Base-by-base conservation (phyloP, 2,797 vertebrate species). In the Labroides dimidiatus region DNA sequence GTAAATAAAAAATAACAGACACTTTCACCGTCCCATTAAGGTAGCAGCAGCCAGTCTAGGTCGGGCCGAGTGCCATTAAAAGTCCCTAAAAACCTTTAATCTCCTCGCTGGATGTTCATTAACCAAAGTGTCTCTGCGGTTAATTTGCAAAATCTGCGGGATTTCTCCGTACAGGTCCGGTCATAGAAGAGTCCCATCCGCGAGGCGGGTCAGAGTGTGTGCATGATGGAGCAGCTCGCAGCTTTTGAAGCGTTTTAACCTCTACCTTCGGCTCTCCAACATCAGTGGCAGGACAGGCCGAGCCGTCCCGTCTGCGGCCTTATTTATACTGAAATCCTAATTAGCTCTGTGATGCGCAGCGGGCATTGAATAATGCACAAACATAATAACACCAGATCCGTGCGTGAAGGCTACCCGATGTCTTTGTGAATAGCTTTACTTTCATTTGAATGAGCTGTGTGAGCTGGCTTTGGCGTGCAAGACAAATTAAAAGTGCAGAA, bases 221-320 rank as follows among this genome's bases (percentile, higher is more conserved):
- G 63, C 78, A 84, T 75, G 60, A 2, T 51, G 62, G 61, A 54
- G 67, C 49, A 63, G 66, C 57, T 15, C 12, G 69, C 39, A 53
- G 69, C 24, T 47, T 12, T 10, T 16, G 30, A 37, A 16, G 37
- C 23, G 4, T 13, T 65, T 51, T 64, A 37, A 64, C 79, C 69
- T 77, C 8, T n/a, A 10, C 30, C 24, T 50, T 49, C 0, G 51
- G 70, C 51, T 83, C 50, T 68, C 49, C 61, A 60, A 62, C 64
- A 77, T 41, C 68, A 72, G 64, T 45, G 20, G 43, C 62, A 69
- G 63, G 64, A 74, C 70, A 41, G 64, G 78, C 71, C 52, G 64
- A 68, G 69, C 75, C 44, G 84, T 82, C 61, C 82, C 62, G 72
- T 63, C 72, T 57, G 75, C 66, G 81, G 84, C 83, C 88, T 78